Conservation (phyloP, 2,797 vertebrate species). For the Iguana delicatissima region DNA sequence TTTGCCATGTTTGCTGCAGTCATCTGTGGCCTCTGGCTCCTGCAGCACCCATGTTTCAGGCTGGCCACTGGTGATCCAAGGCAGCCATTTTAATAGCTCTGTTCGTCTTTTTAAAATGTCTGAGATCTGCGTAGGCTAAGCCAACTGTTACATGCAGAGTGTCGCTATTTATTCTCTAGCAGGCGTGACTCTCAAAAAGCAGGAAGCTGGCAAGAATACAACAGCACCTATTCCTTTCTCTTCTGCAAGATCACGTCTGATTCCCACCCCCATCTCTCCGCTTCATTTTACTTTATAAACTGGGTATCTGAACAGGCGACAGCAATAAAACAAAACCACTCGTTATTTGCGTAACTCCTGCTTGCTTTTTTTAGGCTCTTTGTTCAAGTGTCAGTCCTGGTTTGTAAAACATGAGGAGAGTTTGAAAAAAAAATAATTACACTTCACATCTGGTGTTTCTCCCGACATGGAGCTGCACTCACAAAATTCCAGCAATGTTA, state of each 20-base stretch:
- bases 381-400: slow-evolving; percentile 73
- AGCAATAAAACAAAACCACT: slow-evolving; percentile 46
- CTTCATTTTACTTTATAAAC: slow-evolving; percentile 50
- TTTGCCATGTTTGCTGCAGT: neutral
- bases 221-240: slow-evolving; percentile 17
- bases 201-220: neutral
- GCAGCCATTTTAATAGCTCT: neutral
- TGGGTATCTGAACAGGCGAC: slow-evolving; percentile 48
- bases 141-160: neutral
- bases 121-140: slow-evolving; percentile 11
- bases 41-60: neutral
- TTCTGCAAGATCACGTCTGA: slow-evolving; percentile 24
- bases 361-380: slow-evolving; percentile 66
- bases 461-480: slow-evolving; percentile 11
- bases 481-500: slow-evolving; percentile 14
- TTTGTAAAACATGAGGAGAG: slow-evolving; percentile 75
- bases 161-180: slow-evolving; percentile 42
- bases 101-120: neutral
- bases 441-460: slow-evolving; percentile 71
- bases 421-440: slow-evolving; percentile 63
- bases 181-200: slow-evolving; percentile 20
- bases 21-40: too few relatives aligned
- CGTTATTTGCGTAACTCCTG: slow-evolving; percentile 63
- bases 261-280: slow-evolving; percentile 30
- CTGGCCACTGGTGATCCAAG: slow-evolving; percentile 13